These are phyloP conservation scores for Limnephilus lunatus DNA, from an alignment of 2,888 invertebrate genomes.

Conservation along the genomic window DNA sequence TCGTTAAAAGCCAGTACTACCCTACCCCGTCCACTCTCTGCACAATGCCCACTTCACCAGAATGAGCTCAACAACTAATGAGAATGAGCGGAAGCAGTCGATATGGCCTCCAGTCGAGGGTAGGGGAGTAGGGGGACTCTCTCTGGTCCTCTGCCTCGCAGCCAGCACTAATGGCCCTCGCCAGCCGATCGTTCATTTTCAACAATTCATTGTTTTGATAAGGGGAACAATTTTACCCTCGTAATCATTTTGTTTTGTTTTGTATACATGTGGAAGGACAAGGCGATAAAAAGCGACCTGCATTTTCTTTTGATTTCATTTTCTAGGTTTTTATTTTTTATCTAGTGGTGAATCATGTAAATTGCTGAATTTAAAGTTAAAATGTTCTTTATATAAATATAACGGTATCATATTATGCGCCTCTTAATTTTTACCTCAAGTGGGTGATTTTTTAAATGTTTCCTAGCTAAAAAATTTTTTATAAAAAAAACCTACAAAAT, in stretches of 20 bases:
- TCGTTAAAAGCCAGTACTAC: background rate
- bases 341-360: no score
- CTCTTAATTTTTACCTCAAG: no score
- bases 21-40: background rate
- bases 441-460: no score
- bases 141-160: background rate
- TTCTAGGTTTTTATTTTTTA: no score
- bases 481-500: no score
- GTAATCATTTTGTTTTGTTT: background rate
- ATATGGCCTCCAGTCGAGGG: background rate
- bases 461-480: no score
- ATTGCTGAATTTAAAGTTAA: no score
- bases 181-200: background rate
- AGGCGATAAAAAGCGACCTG: background rate
- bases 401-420: no score
- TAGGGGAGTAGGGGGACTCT: background rate
- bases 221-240: background rate
- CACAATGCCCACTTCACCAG: background rate
- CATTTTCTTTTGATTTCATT: background rate
- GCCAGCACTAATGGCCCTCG: slow-evolving; percentile 2
- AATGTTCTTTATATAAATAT: no score
- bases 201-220: background rate
- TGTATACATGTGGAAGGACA: background rate
- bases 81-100: background rate
- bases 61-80: background rate